Base-by-base conservation (phyloP, 2,888 invertebrate species). In the Busseola fusca region DNA sequence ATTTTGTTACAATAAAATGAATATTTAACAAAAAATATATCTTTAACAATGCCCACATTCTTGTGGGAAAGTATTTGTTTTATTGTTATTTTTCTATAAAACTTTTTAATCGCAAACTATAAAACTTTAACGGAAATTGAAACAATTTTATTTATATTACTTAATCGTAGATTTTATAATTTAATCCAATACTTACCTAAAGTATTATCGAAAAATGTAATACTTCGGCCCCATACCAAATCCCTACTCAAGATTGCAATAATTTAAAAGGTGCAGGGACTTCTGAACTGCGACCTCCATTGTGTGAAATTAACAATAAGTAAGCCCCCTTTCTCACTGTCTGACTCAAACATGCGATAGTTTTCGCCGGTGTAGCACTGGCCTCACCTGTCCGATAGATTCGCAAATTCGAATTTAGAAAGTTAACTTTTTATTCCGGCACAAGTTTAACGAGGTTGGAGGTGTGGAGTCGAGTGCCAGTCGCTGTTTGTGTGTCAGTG, bases 391-490 rank as follows among this genome's bases (percentile, higher is more conserved):
- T 86, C 84, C 81, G 87, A 81, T 84, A 83, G 88, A 89, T 91
- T 92, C 90, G 93, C 92, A 84, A 92, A 93, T 92, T 90, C 90
- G 87, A 88, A 90, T 93, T 93, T 95, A 95, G 95, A 95, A 95
- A 95, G 95, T 94, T 91, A 90, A 90, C 90, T 91, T 93, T 93
- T 93, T 93, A 90, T 91, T 90, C 91, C 90, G 89, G 88, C 90
- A 90, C 69, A 69, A 90, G 89, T 90, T 90, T 89, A 88, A 89
- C 89, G 91, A 93, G 92, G 91, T 92, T 92, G 89, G 77, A 84
- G 78, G 82, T 84, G 83, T 81, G 83, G 74, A 79, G 79, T 78
- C 78, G 79, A 84, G 81, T 86, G 90, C 86, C 93, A 93, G 94
- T 95, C 88, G 91, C 88, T 87, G 87, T 87, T 89, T 86, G 89